Base-by-base conservation (phyloP, 2,797 vertebrate species). In the Neosilurus mollespiculum region DNA sequence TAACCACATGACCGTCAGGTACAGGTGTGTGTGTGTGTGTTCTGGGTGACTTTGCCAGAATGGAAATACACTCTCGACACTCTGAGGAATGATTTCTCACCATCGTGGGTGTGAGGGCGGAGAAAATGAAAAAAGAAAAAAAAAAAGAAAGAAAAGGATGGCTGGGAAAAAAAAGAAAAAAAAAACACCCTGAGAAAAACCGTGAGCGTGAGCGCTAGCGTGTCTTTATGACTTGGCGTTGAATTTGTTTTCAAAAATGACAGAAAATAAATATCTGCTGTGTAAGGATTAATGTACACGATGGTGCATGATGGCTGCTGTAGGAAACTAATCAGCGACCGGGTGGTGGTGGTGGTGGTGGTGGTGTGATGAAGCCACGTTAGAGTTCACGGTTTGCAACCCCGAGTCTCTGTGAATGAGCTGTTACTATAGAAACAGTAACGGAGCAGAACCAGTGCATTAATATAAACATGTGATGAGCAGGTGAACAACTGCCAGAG, bases 1-100 rank as follows among this genome's bases (percentile, higher is more conserved):
- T 84, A 88, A 81, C 75, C 78, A 73, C 34, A 37, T 75, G 81
- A 81, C 58, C 62, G 34, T 65, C 81, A 66, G 70, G 76, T 72
- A 73, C 49, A n/a, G 12, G 24, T 51, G 67, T 51, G 80, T 59
- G 66, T 30, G 75, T 49, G 53, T 26, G 37, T 24, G 69, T 75
- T 69, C 70, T 80, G 67, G 16, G 72, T 84, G 82, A 86, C 81
- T 81, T 86, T 81, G 81, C 81, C 82, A 51, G 53, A 86, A 77
- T 81, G 72, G 79, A 81, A 86, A 78, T 81, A 84, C 80, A 81
- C 81, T 81, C 71, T 53, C 61, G 80, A 30, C 70, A 72, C 83
- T 78, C 73, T 66, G 69, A 80, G 78, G 69, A 80, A 54, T 80
- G 71, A 75, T 76, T 75, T 83, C 81, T 77, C 81, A 77, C 71